A percentile compares a stretch with the other conserved stretches of the same genome.
Conservation (phyloP, 2,888 invertebrate species). For the Drosophila tanythrix region DNA sequence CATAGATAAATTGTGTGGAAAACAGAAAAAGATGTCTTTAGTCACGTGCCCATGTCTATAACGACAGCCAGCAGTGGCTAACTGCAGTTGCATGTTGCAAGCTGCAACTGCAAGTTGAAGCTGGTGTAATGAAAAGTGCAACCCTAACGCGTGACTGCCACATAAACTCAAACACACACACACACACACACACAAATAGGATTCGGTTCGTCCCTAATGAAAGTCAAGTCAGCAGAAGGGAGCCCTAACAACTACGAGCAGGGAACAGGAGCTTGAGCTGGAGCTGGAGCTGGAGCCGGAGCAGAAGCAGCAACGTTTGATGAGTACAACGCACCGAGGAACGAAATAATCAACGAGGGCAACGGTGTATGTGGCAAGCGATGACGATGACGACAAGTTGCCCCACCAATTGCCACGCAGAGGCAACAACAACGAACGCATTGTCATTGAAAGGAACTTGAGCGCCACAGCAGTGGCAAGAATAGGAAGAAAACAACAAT, state of each 20-base stretch:
- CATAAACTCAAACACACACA: constrained; percentile 24
- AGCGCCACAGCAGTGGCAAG: constrained; percentile 38
- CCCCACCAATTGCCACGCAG: constrained; percentile 47
- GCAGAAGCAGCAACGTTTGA: constrained; percentile 4
- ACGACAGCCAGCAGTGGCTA: constrained; percentile 17
- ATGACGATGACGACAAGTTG: constrained; percentile 51
- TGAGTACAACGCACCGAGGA: constrained; percentile 70
- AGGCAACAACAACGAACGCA: constrained; percentile 50
- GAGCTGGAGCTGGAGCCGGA: constrained; percentile 18
- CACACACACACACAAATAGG: constrained; percentile 28
- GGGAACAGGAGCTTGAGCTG: constrained; percentile 14
- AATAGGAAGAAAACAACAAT: constrained; percentile 46
- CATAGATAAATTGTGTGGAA: constrained; percentile 27
- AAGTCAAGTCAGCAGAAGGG: constrained; percentile 25
- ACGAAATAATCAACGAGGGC: constrained; percentile 21
- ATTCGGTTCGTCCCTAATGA: constrained; percentile 52
- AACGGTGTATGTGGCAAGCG: constrained; percentile 28
- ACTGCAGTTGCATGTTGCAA: constrained; percentile 5
- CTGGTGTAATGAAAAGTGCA: constrained; percentile 39
- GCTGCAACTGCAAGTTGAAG: constrained; percentile 17
- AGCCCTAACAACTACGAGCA: too few species aligned
- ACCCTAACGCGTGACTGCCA: constrained; percentile 36
- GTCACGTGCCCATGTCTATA: constrained; percentile 44
- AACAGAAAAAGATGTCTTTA: constrained; percentile 23
- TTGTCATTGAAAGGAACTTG: constrained; percentile 78